A percentile compares a stretch with the other conserved stretches of the same genome.
Conservation (phyloP, 2,888 invertebrate genomes). For the Taenaris catops region DNA sequence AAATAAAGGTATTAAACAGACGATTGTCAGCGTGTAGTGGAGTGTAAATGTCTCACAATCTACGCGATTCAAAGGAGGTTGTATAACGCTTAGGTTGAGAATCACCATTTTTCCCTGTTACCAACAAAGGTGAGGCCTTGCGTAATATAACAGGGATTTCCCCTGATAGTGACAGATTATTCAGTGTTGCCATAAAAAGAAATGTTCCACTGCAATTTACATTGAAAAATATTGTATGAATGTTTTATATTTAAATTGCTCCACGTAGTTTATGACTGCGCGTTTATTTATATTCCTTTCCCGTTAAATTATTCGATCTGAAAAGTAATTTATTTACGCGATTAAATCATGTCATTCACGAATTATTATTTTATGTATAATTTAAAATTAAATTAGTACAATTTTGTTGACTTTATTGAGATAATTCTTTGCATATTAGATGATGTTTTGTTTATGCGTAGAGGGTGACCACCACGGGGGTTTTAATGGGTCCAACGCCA, state of each 20-base stretch:
- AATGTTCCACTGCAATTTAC: slow-evolving; percentile 22
- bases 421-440: too few species aligned
- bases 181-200: slow-evolving; percentile 33
- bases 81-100: slow-evolving; percentile 38
- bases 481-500: too few species aligned
- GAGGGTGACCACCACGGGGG: too few species aligned
- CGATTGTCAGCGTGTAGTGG: too few species aligned
- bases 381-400: too few species aligned
- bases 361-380: too few species aligned
- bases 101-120: slow-evolving; percentile 50
- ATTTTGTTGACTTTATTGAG: too few species aligned
- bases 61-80: slow-evolving; percentile 33
- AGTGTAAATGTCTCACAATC: slow-evolving; percentile 29
- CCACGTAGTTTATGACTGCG: slow-evolving; percentile 13
- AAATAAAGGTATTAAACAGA: too few species aligned
- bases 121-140: slow-evolving; percentile 38
- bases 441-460: too few species aligned
- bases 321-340: slow-evolving; percentile 12
- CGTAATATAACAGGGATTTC: slow-evolving; percentile 44
- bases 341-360: too few species aligned
- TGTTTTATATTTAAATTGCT: slow-evolving; percentile 22
- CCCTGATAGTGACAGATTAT: slow-evolving; percentile 53
- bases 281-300: slow-evolving; percentile 12
- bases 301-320: slow-evolving; percentile 12
- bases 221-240: slow-evolving; percentile 23